Evolutionary conservation across 2,113 vertebrate genomes (phyloP), one percentile per base, ranked within the genome.

Genomic region (Sinocyclocheilus grahami): DNA sequence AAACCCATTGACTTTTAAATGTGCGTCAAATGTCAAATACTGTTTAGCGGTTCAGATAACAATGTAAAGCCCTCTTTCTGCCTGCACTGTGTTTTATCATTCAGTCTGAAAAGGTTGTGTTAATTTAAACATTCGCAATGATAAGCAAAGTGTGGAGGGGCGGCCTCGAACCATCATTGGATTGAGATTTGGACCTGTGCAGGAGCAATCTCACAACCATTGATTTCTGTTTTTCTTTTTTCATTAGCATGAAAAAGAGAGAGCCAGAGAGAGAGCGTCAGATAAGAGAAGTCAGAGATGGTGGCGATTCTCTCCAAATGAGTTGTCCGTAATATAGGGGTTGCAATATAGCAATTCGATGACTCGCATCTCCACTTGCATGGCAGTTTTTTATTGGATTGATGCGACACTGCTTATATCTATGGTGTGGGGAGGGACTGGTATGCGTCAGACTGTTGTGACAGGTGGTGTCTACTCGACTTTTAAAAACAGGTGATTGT

Each of bases 381-480:
- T 46, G 90, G 86, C 65, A 53, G 91, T 87, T 74, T 81, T 86
- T 92, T 91, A 92, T 91, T 92, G 92, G 91, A 95, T 95, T 93
- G 89, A 94, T 93, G 79, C 2, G 8, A 8, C 7, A 9, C 13
- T 67, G 79, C 62, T 82, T 82, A 16, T 82, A 82, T 82, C 79
- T 18, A 1, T 27, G 39, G 18, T 82, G 42, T 5, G 20, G 20
- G 33, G 53, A 60, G 20, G 53, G 77, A 12, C 58, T 65, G 86
- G 80, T 85, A 80, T 86, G 91, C 89, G 14, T 78, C 58, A 48
- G n/a, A 55, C 30, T 48, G 37, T 24, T 81, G 33, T 42, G 60
- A 58, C 62, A 78, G 24, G 60, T 22, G 11, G 4, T 76, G 72
- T 24, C 42, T 13, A 24, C 72, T 48, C 2, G 11, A 51, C 74